Conservation (phyloP, 2,113 vertebrate genomes). For the Galbula dea region DNA sequence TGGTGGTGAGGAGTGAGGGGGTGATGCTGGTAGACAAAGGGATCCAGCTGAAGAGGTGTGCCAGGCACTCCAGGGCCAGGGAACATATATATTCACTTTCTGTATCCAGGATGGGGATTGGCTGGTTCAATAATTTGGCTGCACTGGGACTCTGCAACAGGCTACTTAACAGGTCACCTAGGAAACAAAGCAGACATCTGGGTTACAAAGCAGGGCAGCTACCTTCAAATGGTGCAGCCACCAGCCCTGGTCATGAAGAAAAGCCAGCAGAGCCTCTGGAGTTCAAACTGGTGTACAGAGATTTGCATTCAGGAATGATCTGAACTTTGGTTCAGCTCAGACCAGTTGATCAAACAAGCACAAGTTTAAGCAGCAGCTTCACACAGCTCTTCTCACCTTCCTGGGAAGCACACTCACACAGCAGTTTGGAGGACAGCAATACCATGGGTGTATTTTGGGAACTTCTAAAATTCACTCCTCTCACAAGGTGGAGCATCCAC, state of each 20-base stretch:
- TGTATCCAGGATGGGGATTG: conserved; percentile 86
- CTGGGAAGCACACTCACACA: neutral
- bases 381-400: neutral
- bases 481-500: neutral
- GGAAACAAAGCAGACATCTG: neutral
- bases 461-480: neutral
- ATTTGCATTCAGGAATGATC: neutral
- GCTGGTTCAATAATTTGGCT: conserved; percentile 88
- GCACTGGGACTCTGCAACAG: conserved; percentile 88
- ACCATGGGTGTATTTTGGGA: neutral
- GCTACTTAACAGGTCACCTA: conserved; percentile 83
- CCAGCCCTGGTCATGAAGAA: neutral
- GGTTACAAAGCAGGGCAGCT: neutral
- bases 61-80: conserved; percentile 93
- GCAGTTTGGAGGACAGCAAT: neutral
- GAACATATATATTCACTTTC: conserved; percentile 93
- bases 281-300: neutral
- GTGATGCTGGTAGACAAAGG: conserved; percentile 96
- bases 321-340: neutral
- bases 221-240: neutral
- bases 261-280: neutral
- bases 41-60: conserved; percentile 99
- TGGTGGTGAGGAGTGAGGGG: conserved; percentile 92
- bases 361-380: neutral
- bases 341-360: neutral